Evolutionary conservation across 1,140 invertebrate genomes (phyloP).

Genomic region (Drosophila rufa): DNA sequence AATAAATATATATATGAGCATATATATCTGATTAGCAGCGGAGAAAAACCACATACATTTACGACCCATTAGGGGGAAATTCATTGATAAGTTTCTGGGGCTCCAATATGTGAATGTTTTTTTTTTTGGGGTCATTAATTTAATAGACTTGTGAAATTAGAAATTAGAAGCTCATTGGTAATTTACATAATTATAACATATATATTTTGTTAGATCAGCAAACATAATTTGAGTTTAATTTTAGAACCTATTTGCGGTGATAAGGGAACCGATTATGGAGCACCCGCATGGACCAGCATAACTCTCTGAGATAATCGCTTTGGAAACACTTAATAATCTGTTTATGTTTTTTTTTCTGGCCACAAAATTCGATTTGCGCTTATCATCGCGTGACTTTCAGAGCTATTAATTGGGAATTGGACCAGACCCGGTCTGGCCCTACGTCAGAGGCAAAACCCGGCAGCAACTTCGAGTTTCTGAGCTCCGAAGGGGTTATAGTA

Average conservation of each 20-base stretch:
- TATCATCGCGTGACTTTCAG: conserved; percentile 73
- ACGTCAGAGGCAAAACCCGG: conserved; percentile 52
- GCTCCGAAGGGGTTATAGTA: not conserved
- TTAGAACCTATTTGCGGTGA: not conserved
- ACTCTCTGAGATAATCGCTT: conserved; percentile 52
- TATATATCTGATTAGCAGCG: conserved; percentile 11
- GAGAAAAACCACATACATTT: conserved; percentile 25
- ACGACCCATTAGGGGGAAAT: conserved; percentile 1
- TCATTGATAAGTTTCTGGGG: conserved; percentile 22
- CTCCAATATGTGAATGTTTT: not conserved
- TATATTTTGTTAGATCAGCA: not conserved
- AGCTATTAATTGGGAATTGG: conserved; percentile 51
- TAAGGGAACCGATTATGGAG: conserved; percentile 4
- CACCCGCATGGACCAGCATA: conserved; percentile 57
- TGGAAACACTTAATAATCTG: conserved; percentile 9
- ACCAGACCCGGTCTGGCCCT: not conserved
- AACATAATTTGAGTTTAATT: not conserved
- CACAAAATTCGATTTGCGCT: conserved; percentile 67
- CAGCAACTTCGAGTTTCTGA: not conserved
- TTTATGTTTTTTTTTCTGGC: too few relatives aligned
- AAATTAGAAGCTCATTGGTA: not conserved
- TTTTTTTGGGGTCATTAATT: not conserved
- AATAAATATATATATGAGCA: conserved; percentile 1
- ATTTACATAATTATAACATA: not conserved
- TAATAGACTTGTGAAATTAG: not conserved